A percentile compares a stretch with the other conserved stretches of the same genome.
Conservation (phyloP, 2,888 invertebrate species). For the Phragmatobia fuliginosa region DNA sequence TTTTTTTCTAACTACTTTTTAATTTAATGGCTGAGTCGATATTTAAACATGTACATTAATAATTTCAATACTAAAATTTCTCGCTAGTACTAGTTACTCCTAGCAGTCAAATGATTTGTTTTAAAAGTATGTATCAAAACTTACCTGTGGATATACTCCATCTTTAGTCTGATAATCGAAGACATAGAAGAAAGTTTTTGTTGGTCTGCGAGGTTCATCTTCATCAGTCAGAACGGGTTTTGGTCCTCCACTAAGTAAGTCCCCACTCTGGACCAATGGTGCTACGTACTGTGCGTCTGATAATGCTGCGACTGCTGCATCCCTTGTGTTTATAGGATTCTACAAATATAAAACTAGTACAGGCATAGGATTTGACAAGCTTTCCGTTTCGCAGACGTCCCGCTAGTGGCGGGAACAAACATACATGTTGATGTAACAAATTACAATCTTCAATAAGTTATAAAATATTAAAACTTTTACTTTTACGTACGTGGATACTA, state of each 20-base stretch:
- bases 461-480: too few relatives aligned
- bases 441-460: too few relatives aligned
- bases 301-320: slow-evolving; percentile 95
- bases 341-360: slow-evolving; percentile 67
- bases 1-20: too few relatives aligned
- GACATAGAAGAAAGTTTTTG: slow-evolving; percentile 95
- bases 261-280: slow-evolving; percentile 94
- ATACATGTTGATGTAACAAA: too few relatives aligned
- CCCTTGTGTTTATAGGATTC: slow-evolving; percentile 95
- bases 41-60: too few relatives aligned
- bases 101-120: too few relatives aligned
- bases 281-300: slow-evolving; percentile 98
- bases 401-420: too few relatives aligned
- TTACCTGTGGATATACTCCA: slow-evolving; percentile 94
- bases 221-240: slow-evolving; percentile 85
- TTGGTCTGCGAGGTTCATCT: slow-evolving; percentile 86
- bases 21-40: too few relatives aligned
- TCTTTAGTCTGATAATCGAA: slow-evolving; percentile 97
- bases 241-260: slow-evolving; percentile 90
- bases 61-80: background rate
- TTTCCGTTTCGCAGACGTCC: too few relatives aligned
- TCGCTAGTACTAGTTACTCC: too few relatives aligned
- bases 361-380: background rate
- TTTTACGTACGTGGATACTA: too few relatives aligned
- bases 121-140: too few relatives aligned